phyloP scores from a whole-genome alignment of 2,888 invertebrate genomes.

The Dicranocentrus wangi region DNA sequence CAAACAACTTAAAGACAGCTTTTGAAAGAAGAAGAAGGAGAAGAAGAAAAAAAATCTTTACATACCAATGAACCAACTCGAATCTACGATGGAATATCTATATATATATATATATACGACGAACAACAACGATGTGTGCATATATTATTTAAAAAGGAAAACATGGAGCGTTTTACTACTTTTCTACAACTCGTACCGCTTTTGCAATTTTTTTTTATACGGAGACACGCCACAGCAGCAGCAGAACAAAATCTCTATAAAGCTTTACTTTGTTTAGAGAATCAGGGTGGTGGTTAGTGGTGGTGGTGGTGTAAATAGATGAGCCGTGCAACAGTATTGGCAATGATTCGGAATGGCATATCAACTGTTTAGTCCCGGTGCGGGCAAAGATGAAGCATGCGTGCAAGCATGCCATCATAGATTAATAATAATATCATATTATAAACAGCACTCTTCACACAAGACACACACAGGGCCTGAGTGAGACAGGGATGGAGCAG shows the following conservation, averaged over 20 bases:
- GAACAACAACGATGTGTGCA: too few species aligned
- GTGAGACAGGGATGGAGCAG: neutral
- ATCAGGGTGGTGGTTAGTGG: too few species aligned
- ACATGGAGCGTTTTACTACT: too few species aligned
- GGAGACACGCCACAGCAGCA: neutral
- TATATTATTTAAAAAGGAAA: too few species aligned
- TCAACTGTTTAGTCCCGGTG: slow-evolving; percentile 31
- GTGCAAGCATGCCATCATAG: slow-evolving; percentile 56
- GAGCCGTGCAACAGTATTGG: slow-evolving; percentile 18
- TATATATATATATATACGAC: too few species aligned
- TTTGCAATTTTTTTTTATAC: neutral
- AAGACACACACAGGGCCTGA: slow-evolving; percentile 7
- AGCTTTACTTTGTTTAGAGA: too few species aligned
- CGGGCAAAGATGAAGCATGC: slow-evolving; percentile 51
- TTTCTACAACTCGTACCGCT: slow-evolving; percentile 20
- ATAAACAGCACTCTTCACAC: slow-evolving; percentile 42
- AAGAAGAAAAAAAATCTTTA: too few species aligned
- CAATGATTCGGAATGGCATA: slow-evolving; percentile 33
- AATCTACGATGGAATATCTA: neutral
- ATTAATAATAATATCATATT: slow-evolving; percentile 58
- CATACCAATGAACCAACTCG: slow-evolving; percentile 28
- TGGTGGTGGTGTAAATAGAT: too few species aligned
- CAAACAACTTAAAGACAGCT: slow-evolving; percentile 38
- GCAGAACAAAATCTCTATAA: too few species aligned
- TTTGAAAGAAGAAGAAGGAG: too few species aligned